A percentile compares a stretch with the other conserved stretches of the same genome.
Conservation (phyloP, 1,140 invertebrate species). For the Diorhabda sublineata region DNA sequence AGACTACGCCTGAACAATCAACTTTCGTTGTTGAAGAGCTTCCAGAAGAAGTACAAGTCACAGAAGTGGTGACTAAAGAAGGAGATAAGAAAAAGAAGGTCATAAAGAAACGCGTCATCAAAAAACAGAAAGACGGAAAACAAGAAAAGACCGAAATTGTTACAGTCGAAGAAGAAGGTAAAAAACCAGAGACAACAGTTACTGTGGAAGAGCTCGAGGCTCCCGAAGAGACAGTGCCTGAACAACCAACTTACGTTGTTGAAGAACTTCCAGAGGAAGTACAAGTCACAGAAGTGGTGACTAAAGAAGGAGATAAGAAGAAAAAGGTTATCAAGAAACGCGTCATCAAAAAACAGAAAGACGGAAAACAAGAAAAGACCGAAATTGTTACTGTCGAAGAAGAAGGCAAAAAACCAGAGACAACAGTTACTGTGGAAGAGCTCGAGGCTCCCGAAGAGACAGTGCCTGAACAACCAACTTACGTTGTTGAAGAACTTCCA, state of each 20-base stretch:
- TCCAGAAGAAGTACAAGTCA: slow-evolving; percentile 43
- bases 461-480: too few relatives aligned
- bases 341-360: too few relatives aligned
- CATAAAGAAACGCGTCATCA: slow-evolving; percentile 42
- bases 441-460: too few relatives aligned
- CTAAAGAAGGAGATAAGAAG: slow-evolving; percentile 46
- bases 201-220: too few relatives aligned
- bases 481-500: too few relatives aligned
- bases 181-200: slow-evolving; percentile 29
- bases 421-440: too few relatives aligned
- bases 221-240: too few relatives aligned
- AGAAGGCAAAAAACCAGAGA: too few relatives aligned
- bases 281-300: slow-evolving; percentile 39
- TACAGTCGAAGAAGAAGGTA: slow-evolving; percentile 42
- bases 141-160: slow-evolving; percentile 42
- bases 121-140: slow-evolving; percentile 41
- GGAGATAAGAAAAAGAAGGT: slow-evolving; percentile 32
- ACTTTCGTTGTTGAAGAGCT: slow-evolving; percentile 32
- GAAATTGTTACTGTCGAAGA: too few relatives aligned
- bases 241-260: too few relatives aligned
- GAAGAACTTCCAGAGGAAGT: too few relatives aligned
- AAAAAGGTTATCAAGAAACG: neutral
- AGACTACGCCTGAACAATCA: slow-evolving; percentile 13
- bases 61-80: slow-evolving; percentile 34
- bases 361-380: too few relatives aligned